These are phyloP conservation scores for Motacilla alba DNA, from an alignment of 2,113 vertebrate genomes.

Conservation along the genomic window DNA sequence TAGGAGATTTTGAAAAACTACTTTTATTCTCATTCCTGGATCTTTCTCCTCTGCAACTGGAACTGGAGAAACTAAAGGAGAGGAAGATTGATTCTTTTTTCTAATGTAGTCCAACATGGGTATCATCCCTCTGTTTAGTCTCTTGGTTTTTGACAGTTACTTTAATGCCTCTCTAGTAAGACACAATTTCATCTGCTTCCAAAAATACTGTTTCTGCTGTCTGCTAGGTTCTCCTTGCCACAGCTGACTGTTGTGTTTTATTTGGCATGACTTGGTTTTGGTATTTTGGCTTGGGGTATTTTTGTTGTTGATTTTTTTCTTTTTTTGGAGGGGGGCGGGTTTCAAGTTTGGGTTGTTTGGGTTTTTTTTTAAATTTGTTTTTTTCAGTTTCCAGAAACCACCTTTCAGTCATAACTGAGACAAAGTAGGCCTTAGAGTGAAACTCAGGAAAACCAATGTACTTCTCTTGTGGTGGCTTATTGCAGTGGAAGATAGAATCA, in stretches of 20 bases:
- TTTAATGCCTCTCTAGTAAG: not conserved
- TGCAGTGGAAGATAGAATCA: not conserved
- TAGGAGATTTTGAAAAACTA: conserved; percentile 46
- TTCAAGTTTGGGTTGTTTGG: not conserved
- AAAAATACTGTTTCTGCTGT: not conserved
- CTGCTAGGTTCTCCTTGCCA: conserved; percentile 11
- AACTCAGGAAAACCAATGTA: not conserved
- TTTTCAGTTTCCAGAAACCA: not conserved
- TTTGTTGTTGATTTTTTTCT: not conserved
- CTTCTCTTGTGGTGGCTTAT: not conserved
- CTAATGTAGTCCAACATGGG: not conserved
- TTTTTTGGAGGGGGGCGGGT: fast-evolving
- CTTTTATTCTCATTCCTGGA: not conserved
- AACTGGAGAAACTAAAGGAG: not conserved
- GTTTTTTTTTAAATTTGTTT: not conserved
- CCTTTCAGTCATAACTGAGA: not conserved
- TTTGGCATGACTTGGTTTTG: not conserved
- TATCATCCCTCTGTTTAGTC: not conserved
- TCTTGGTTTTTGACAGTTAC: not conserved
- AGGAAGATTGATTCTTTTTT: not conserved
- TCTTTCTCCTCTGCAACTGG: not conserved
- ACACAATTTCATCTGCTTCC: not conserved
- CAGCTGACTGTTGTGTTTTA: not conserved
- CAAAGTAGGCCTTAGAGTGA: not conserved
- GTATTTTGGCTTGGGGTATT: not conserved